Evolutionary conservation across 1,140 invertebrate genomes (phyloP), one percentile per base, ranked within the genome.

Genomic region (Drosophila willistoni): DNA sequence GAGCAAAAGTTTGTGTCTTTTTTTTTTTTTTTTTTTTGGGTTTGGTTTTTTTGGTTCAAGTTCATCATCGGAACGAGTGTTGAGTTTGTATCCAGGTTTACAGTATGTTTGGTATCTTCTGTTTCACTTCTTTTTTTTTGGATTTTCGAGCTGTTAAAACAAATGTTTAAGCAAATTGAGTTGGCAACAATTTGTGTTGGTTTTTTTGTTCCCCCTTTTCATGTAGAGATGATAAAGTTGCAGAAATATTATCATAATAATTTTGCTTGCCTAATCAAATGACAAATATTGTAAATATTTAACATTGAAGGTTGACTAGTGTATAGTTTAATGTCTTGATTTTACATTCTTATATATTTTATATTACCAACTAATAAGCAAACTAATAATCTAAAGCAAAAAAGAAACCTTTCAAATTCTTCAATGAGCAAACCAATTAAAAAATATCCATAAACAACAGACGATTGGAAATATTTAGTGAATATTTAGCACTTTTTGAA

Each of bases 1-100:
- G 60, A 22, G 44, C 56, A 69, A 67, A 85, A 72, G 64, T 64
- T 59, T 64, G 69, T 70, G 72, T 73, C 54, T 72, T 65, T 54
- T 56, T 67, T 54, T 25, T 17, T 9, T 29, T 60, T 42, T 60
- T n/a, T 47, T 60, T n/a, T 47, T 13, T 34, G 29, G 29, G 29
- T 7, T n/a, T 34, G 10, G 56, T 59, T 3, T 10, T 10, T 7
- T 68, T 79, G 55, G 83, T 73, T 85, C 82, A 85, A 86, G 82
- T 85, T 81, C 75, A 85, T 81, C 75, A 85, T 79, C 78, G 54
- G 62, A 36, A 62, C 66, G 62, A 44, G 22, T 39, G 4, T 61
- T 77, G 68, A 44, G 29, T 39, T 13, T 73, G 41, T 73, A 66
- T 25, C 33, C 54, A 42, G 51, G 55, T 51, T 60, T 60, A 60